A percentile compares a stretch with the other conserved stretches of the same genome.
phyloP scores from a whole-genome alignment of 1,140 invertebrate genomes.

The Pteromalus puparum region DNA sequence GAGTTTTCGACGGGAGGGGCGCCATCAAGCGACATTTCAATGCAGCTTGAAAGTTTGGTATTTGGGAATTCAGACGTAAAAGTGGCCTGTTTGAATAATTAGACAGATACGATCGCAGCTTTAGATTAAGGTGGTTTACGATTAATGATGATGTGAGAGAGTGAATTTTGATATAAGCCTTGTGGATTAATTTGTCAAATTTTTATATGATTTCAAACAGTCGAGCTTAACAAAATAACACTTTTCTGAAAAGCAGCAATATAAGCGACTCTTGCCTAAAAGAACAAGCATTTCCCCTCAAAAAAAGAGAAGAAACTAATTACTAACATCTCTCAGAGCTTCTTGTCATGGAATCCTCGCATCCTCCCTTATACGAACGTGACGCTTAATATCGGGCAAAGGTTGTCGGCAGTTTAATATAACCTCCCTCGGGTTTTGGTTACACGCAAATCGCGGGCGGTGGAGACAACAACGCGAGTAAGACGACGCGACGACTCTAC shows the following conservation, averaged over 20 bases:
- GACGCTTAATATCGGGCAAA: slow-evolving; percentile 2
- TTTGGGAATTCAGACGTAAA: not conserved
- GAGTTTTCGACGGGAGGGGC: not conserved
- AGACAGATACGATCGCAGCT: too few relatives aligned
- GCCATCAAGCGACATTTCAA: too few relatives aligned
- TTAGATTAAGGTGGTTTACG: too few relatives aligned
- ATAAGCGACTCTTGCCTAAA: too few relatives aligned
- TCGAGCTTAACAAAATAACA: too few relatives aligned
- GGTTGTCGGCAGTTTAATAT: slow-evolving; percentile 5
- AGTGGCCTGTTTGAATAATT: too few relatives aligned
- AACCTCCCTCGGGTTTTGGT: not conserved
- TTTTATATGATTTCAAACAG: too few relatives aligned
- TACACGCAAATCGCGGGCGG: not conserved
- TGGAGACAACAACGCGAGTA: not conserved
- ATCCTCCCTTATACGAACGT: not conserved
- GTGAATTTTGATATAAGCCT: too few relatives aligned
- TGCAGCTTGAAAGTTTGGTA: not conserved
- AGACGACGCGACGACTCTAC: not conserved
- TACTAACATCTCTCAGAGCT: not conserved
- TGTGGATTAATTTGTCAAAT: too few relatives aligned
- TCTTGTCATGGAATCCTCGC: not conserved
- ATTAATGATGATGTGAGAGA: too few relatives aligned
- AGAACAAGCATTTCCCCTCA: too few relatives aligned
- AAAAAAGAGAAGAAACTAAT: not conserved
- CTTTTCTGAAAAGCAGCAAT: too few relatives aligned